A percentile compares a stretch with the other conserved stretches of the same genome.
phyloP scores from a whole-genome alignment of 2,113 vertebrate species.

The Erinaceus europaeus region DNA sequence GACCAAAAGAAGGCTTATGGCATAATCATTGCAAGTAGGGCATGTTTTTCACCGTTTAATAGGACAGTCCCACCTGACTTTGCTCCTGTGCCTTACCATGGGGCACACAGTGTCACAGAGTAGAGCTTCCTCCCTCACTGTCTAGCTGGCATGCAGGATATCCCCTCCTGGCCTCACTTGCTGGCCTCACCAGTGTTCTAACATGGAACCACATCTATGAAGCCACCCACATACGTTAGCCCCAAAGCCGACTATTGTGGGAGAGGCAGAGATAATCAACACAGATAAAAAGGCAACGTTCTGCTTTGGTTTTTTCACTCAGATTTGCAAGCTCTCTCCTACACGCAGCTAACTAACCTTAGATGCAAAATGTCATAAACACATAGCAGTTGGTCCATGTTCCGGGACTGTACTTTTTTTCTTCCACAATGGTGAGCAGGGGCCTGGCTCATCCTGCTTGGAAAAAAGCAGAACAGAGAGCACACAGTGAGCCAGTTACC shows the following conservation, averaged over 20 bases:
- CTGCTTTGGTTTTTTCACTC: neutral
- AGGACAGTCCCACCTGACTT: neutral
- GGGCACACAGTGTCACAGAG: too few species aligned
- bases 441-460: neutral
- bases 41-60: constrained; percentile 36
- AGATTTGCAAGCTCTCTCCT: neutral
- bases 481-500: constrained; percentile 59
- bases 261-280: constrained; percentile 20
- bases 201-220: too few species aligned
- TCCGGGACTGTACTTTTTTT: constrained; percentile 5
- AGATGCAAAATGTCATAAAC: constrained; percentile 26
- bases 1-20: neutral
- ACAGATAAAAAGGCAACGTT: constrained; percentile 37
- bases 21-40: constrained; percentile 22
- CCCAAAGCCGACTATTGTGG: constrained; percentile 14
- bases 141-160: too few species aligned
- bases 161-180: neutral
- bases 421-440: constrained; percentile 19
- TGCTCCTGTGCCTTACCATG: neutral
- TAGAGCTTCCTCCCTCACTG: too few species aligned
- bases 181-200: too few species aligned
- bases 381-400: neutral
- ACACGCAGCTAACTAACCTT: neutral
- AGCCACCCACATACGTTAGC: constrained; percentile 19
- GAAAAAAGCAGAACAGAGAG: constrained; percentile 41